Evolutionary conservation across 1,140 invertebrate species (phyloP).

Genomic region (Sitobion miscanthi): DNA sequence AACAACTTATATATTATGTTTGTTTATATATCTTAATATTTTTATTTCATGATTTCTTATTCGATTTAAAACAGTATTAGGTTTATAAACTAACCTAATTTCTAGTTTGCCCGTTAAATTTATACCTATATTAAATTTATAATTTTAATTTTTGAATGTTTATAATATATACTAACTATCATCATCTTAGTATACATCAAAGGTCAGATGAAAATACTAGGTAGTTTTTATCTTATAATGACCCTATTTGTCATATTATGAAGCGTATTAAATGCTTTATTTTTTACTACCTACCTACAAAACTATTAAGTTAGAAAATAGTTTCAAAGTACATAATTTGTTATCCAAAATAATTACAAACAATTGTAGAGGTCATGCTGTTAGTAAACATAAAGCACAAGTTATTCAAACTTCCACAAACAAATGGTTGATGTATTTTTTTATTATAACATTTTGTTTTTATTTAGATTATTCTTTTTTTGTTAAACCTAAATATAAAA

Average conservation of each 20-base stretch:
- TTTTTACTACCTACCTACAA: background rate
- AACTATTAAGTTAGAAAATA: slow-evolving; percentile 20
- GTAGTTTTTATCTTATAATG: background rate
- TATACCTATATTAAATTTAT: background rate
- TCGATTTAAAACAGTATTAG: background rate
- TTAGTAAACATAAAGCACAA: background rate
- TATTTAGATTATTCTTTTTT: background rate
- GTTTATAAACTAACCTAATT: background rate
- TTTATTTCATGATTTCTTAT: background rate
- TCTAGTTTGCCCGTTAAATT: background rate
- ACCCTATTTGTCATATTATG: background rate
- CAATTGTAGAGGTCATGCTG: slow-evolving; percentile 12
- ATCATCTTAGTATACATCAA: background rate
- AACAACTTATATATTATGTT: background rate
- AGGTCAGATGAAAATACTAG: background rate
- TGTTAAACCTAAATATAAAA: background rate
- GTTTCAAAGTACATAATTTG: slow-evolving; percentile 37
- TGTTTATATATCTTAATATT: background rate
- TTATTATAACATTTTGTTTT: background rate
- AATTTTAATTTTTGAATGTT: background rate
- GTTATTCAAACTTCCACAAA: background rate
- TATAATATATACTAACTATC: background rate
- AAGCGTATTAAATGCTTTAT: background rate
- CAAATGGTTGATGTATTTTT: background rate
- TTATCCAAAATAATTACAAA: slow-evolving; percentile 30